A percentile compares a stretch with the other conserved stretches of the same genome.
Evolutionary conservation across 2,888 invertebrate species (phyloP).

Genomic region (Itoplectis maculator): DNA sequence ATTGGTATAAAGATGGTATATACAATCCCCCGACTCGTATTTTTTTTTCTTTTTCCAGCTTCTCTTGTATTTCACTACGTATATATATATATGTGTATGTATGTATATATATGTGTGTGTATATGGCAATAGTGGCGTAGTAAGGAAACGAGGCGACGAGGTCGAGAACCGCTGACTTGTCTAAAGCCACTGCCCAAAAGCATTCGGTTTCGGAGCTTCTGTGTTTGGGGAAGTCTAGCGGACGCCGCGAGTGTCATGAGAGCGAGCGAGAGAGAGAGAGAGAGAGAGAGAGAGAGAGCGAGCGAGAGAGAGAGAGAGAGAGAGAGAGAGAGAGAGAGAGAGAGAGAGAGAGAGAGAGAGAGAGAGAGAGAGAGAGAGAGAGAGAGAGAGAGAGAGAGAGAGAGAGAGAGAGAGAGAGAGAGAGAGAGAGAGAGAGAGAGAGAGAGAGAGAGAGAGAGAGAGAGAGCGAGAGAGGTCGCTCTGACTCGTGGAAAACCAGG

Average conservation of each 20-base stretch:
- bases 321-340: neutral
- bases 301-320: neutral
- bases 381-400: neutral
- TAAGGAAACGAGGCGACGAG: constrained; percentile 23
- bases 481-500: neutral
- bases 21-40: no score
- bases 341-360: neutral
- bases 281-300: neutral
- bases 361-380: neutral
- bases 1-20: no score
- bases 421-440: neutral
- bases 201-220: constrained; percentile 32
- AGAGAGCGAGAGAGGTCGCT: neutral
- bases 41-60: constrained; percentile 42
- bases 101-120: neutral
- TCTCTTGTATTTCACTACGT: constrained; percentile 21
- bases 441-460: neutral
- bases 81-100: constrained; percentile 14
- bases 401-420: neutral
- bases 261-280: no score
- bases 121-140: no score
- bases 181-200: constrained; percentile 67
- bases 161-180: constrained; percentile 54
- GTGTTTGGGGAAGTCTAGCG: neutral
- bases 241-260: neutral